A percentile compares a stretch with the other conserved stretches of the same genome.
Conservation (phyloP, 2,888 invertebrate species). For the Clostera curtula region DNA sequence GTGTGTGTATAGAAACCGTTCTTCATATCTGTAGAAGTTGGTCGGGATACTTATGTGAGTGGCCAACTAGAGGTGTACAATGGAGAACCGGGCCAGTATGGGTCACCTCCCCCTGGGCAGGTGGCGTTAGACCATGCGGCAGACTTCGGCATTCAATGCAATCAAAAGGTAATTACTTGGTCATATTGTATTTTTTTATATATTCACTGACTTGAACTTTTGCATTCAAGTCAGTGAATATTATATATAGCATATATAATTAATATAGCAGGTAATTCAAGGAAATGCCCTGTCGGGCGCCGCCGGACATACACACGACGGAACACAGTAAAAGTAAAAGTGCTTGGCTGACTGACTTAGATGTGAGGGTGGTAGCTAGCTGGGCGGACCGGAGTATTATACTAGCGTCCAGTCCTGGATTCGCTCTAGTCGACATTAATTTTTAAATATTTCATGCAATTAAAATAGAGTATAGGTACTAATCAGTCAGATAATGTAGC, state of each 20-base stretch:
- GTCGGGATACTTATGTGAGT: constrained; percentile 57
- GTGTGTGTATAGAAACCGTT: constrained; percentile 46
- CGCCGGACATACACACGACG: too few relatives aligned
- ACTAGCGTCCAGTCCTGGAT: neutral
- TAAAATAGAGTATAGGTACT: too few relatives aligned
- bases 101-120: constrained; percentile 39
- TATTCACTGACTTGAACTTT: neutral
- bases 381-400: neutral
- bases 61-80: constrained; percentile 36
- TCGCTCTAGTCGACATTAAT: neutral
- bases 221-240: too few relatives aligned
- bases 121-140: constrained; percentile 43
- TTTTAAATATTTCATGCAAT: too few relatives aligned
- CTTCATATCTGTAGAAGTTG: constrained; percentile 55
- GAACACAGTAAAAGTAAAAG: too few relatives aligned
- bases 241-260: neutral
- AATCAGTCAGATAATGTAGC: too few relatives aligned
- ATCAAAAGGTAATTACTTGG: constrained; percentile 38
- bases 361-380: too few relatives aligned
- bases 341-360: too few relatives aligned
- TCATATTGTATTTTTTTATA: neutral
- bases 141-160: constrained; percentile 46
- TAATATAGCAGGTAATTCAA: too few relatives aligned
- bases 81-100: constrained; percentile 49
- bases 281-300: too few relatives aligned